Conservation (phyloP, 2,113 vertebrate species). For the Neomonachus schauinslandi region DNA sequence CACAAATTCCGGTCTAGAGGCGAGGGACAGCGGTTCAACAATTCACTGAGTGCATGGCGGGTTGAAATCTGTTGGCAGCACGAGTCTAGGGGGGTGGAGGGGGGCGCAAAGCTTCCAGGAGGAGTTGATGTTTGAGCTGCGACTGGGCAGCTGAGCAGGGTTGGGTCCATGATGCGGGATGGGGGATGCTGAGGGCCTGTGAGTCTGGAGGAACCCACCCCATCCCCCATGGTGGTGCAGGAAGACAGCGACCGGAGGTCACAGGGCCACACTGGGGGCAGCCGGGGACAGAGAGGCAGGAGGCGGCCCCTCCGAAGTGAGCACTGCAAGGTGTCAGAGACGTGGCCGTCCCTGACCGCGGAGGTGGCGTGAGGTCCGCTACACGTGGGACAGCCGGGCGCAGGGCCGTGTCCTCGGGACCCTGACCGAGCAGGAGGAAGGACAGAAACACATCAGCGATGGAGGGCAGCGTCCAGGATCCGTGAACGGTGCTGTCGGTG, state of each 20-base stretch:
- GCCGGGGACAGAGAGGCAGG: no score
- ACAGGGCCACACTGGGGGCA: accelerated
- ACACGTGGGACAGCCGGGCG: no score
- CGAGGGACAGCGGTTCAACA: neutral
- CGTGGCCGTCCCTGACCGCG: neutral
- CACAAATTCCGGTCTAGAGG: neutral
- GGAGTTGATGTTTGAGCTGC: neutral
- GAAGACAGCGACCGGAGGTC: neutral
- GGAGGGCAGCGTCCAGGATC: neutral
- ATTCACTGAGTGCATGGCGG: neutral
- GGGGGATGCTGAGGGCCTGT: accelerated
- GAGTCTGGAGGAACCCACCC: neutral
- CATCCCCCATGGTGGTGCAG: neutral
- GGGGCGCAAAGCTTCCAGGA: accelerated
- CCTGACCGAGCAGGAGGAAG: neutral
- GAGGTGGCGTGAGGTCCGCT: neutral
- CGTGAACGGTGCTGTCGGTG: neutral
- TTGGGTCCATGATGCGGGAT: no score
- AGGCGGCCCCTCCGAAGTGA: neutral
- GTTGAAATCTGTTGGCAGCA: accelerated
- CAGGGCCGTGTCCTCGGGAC: no score
- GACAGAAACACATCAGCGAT: neutral
- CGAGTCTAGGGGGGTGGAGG: neutral
- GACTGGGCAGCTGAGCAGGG: accelerated
- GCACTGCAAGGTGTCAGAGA: neutral